Percentiles rank a stretch among this genome's conserved stretches.
These are phyloP conservation scores for Bombus affinis DNA, from an alignment of 1,140 invertebrate genomes.

Conservation along the genomic window DNA sequence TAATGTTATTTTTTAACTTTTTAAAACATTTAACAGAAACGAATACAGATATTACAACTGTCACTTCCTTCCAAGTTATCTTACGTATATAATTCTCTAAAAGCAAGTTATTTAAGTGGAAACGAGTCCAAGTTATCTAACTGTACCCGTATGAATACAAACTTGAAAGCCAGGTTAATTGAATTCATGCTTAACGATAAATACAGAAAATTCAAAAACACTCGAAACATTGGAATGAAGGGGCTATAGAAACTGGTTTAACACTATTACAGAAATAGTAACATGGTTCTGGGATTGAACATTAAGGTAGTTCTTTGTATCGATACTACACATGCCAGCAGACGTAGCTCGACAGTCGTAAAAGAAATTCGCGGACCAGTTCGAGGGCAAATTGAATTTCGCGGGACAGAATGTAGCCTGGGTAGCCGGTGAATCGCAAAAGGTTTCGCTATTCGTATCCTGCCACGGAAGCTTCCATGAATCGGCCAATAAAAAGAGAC, in stretches of 20 bases:
- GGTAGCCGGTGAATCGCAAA: neutral
- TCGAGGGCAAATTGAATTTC: conserved; percentile 24
- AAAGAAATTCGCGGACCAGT: conserved; percentile 7
- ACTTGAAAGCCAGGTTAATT: neutral
- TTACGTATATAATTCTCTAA: too few relatives aligned
- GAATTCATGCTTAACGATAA: neutral
- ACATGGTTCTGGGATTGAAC: neutral
- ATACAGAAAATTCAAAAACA: neutral
- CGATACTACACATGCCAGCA: too few relatives aligned
- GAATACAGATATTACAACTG: too few relatives aligned
- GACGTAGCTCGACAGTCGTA: neutral
- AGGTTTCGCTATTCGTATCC: neutral
- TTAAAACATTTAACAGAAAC: too few relatives aligned
- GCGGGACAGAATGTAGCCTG: neutral
- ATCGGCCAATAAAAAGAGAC: neutral
- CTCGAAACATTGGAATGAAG: too few relatives aligned
- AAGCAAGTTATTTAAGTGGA: neutral
- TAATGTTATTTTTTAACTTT: neutral
- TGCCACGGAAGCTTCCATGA: neutral
- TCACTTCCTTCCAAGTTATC: too few relatives aligned
- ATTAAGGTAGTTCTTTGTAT: neutral
- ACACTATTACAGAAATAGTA: neutral
- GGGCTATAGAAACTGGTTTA: too few relatives aligned
- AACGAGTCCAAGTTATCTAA: neutral
- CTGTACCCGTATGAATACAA: neutral